Percentiles rank a stretch among this genome's conserved stretches.
Conservation (phyloP, 2,113 vertebrate species). For the Piaya cayana region DNA sequence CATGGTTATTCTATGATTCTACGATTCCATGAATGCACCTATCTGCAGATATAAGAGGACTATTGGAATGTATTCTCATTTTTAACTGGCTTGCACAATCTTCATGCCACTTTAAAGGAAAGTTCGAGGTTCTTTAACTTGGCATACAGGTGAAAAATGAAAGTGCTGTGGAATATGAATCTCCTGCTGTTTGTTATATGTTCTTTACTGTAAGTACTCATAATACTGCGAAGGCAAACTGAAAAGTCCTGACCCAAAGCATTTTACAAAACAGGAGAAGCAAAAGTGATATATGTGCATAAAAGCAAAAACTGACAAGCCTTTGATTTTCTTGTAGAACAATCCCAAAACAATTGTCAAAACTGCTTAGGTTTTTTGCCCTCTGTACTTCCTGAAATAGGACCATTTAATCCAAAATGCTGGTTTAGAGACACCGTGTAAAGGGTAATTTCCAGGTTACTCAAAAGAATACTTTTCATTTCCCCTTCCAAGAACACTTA, state of each 20-base stretch:
- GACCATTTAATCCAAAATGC: slow-evolving; percentile 6
- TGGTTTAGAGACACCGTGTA: slow-evolving; percentile 1
- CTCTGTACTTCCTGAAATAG: slow-evolving; percentile 1
- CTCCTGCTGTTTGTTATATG: neutral
- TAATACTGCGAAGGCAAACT: neutral
- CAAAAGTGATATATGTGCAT: slow-evolving; percentile 61
- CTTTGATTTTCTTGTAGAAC: slow-evolving; percentile 49
- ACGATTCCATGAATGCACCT: no score
- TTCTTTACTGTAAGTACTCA: neutral
- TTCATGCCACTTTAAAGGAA: neutral
- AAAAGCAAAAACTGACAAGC: slow-evolving; percentile 52
- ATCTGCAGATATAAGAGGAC: neutral
- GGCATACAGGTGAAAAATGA: neutral
- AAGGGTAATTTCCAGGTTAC: slow-evolving; percentile 5
- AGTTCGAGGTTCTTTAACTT: neutral
- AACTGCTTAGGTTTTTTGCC: neutral
- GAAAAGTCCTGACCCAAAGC: neutral
- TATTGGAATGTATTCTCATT: neutral
- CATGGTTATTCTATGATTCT: no score
- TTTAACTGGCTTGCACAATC: neutral
- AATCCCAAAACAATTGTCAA: slow-evolving; percentile 37
- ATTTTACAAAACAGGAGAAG: slow-evolving; percentile 6
- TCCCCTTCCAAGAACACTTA: neutral
- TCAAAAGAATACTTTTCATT: neutral
- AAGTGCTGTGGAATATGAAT: neutral